Conservation (phyloP, 2,888 invertebrate genomes). For the Entomobrya proxima region DNA sequence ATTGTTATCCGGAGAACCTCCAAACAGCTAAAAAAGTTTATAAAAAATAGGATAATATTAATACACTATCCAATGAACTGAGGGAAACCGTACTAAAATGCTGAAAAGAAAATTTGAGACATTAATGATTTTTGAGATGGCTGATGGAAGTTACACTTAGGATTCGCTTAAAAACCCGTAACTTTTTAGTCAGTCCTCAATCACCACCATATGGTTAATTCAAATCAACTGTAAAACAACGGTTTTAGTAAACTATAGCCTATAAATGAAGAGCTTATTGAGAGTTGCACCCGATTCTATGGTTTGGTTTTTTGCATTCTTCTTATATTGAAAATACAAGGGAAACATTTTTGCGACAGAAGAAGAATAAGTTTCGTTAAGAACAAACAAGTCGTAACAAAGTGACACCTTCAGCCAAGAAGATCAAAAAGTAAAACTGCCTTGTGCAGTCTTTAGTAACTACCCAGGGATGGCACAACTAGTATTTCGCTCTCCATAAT, state of each 20-base stretch:
- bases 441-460: too few species aligned
- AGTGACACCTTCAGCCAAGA: too few species aligned
- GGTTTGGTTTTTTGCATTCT: neutral
- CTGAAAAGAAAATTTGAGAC: neutral
- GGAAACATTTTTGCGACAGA: too few species aligned
- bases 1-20: slow-evolving; percentile 26
- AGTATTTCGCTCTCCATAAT: slow-evolving; percentile 40
- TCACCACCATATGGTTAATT: neutral
- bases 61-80: neutral
- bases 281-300: slow-evolving; percentile 5
- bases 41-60: neutral
- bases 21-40: slow-evolving; percentile 53
- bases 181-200: slow-evolving; percentile 23
- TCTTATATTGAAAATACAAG: too few species aligned
- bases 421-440: too few species aligned
- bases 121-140: slow-evolving; percentile 7
- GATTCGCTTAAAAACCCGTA: neutral
- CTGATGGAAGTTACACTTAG: slow-evolving; percentile 13
- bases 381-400: too few species aligned
- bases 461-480: slow-evolving; percentile 12
- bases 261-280: slow-evolving; percentile 43
- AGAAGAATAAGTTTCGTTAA: too few species aligned
- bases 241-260: neutral
- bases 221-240: neutral
- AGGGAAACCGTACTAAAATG: neutral